Evolutionary conservation across 2,888 invertebrate species (phyloP), one percentile per base, ranked within the genome.

Genomic region (Tribolium freemani): DNA sequence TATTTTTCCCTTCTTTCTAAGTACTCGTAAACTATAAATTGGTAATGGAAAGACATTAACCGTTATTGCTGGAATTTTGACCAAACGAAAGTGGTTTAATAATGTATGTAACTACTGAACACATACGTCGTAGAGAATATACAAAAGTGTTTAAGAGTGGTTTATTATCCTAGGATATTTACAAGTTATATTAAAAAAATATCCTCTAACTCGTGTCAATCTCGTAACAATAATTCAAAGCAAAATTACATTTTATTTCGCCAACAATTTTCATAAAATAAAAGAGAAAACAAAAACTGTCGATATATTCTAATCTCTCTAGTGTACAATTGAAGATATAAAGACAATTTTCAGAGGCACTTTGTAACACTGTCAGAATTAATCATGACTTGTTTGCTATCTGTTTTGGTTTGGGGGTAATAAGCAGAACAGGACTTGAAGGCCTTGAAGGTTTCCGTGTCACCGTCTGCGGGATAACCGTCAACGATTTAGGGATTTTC

Each of bases 401-500:
- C 50, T 76, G 71, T 63, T 66, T 72, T 71, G 75, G 56, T 69
- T 83, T 84, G 1, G 79, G 80, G 11, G 83, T 84, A 73, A 85
- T 84, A 72, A 82, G 73, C 71, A 85, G 69, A 60, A 81, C 81
- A 2, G 86, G 85, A 78, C 85, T 85, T 9, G 83, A 78, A 46
- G 84, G 83, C 68, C 83, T 76, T 10, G 83, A 79, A 5, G 82
- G 75, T 77, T 84, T 86, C 30, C 83, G 80, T 3, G 83, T 76
- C 11, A 89, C 86, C 26, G 88, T 89, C 78, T 94, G 94, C 8
- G 94, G 93, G 81, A 94, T 94, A 64, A 95, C 94, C 0, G 94
- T 94, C 77, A 95, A 84, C 1, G 93, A 93, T 84, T 93, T 94
- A 26, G 95, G 95, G 83, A 94, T 93, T 86, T 93, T 93, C 57